These are phyloP conservation scores for Morinoia aosen DNA, from an alignment of 2,888 invertebrate genomes.

Conservation along the genomic window DNA sequence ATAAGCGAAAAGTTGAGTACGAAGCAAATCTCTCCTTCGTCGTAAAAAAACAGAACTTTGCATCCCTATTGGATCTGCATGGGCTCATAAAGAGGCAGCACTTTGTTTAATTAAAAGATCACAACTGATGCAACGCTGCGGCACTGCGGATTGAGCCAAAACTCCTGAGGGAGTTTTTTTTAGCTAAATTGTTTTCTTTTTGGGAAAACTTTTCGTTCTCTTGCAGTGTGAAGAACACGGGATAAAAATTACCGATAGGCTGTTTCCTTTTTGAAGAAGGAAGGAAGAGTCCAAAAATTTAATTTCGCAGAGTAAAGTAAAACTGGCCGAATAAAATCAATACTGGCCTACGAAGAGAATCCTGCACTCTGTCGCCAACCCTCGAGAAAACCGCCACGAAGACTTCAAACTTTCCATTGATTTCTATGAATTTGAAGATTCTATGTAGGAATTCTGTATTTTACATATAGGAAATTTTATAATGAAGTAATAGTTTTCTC, in stretches of 20 bases:
- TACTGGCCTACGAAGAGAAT: background rate
- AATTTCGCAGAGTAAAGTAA: background rate
- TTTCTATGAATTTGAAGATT: background rate
- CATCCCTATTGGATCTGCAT: background rate
- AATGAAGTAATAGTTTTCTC: background rate
- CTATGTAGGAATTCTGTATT: background rate
- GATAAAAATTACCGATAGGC: background rate
- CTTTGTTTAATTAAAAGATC: background rate
- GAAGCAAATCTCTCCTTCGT: background rate
- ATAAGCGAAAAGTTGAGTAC: background rate
- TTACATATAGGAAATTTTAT: background rate
- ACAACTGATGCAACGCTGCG: background rate
- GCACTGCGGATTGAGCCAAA: background rate
- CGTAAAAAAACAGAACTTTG: background rate
- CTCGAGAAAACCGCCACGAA: background rate
- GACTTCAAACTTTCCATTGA: background rate
- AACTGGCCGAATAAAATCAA: background rate
- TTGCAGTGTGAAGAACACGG: background rate
- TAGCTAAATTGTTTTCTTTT: background rate
- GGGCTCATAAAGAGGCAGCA: background rate
- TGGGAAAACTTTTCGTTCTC: background rate
- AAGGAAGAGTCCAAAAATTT: background rate
- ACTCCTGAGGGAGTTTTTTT: background rate
- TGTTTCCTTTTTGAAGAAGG: background rate
- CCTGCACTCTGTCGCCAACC: constrained; percentile 4